phyloP scores from a whole-genome alignment of 2,797 vertebrate species.

The Microcaecilia unicolor region DNA sequence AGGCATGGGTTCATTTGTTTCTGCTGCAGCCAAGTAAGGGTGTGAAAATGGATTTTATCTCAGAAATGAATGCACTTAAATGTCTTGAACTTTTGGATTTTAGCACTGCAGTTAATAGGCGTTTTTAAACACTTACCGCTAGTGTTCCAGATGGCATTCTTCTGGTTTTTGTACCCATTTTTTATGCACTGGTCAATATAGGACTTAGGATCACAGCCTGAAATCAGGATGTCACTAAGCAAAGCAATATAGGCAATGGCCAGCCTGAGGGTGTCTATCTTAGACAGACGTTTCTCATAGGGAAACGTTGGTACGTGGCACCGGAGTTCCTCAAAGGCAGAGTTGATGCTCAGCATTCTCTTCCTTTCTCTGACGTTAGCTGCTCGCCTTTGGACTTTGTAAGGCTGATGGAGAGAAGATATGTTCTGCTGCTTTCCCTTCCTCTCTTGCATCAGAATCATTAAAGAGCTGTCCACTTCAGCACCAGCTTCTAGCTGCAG shows the following conservation, averaged over 20 bases:
- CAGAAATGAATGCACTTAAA: too few relatives aligned
- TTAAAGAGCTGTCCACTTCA: conserved; percentile 45
- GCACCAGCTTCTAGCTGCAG: conserved; percentile 28
- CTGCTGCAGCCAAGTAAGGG: too few relatives aligned
- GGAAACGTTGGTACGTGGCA: conserved; percentile 66
- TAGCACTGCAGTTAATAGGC: too few relatives aligned
- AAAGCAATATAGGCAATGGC: conserved; percentile 69
- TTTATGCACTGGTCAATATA: conserved; percentile 66
- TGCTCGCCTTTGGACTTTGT: conserved; percentile 60
- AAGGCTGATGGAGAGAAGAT: conserved; percentile 37
- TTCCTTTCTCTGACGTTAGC: conserved; percentile 71
- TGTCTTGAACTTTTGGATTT: too few relatives aligned
- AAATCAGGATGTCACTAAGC: conserved; percentile 65
- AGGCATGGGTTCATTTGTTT: too few relatives aligned
- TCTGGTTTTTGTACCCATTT: conserved; percentile 50
- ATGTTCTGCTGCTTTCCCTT: too few relatives aligned
- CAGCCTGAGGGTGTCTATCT: conserved; percentile 63
- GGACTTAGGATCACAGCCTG: conserved; percentile 58
- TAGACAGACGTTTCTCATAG: conserved; percentile 68
- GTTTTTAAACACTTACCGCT: conserved; percentile 69
- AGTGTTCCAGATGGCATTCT: conserved; percentile 61
- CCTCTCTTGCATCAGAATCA: conserved; percentile 31
- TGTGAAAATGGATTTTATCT: too few relatives aligned
- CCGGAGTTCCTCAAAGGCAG: conserved; percentile 64
- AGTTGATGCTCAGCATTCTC: conserved; percentile 67